phyloP scores from a whole-genome alignment of 2,113 vertebrate species.

The Nicator chloris region DNA sequence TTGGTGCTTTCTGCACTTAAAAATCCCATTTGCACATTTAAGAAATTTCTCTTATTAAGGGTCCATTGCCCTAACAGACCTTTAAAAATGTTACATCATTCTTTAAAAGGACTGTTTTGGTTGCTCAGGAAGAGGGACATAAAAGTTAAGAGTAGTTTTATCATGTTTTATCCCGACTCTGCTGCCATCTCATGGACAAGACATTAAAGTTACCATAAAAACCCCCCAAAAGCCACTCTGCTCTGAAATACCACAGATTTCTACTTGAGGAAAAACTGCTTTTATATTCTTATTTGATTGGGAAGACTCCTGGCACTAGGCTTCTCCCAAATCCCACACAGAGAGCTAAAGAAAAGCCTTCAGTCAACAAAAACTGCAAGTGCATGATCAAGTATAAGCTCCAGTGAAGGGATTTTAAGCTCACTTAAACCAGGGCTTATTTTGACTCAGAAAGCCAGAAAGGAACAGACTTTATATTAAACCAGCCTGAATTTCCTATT shows the following conservation, averaged over 20 bases:
- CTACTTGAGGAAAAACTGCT: background rate
- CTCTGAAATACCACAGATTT: background rate
- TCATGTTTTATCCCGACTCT: background rate
- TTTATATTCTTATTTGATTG: background rate
- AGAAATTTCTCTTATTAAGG: background rate
- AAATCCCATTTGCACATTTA: background rate
- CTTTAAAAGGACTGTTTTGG: background rate
- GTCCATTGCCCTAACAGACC: background rate
- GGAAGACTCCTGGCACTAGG: background rate
- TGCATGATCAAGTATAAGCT: background rate
- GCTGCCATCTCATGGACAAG: constrained; percentile 65
- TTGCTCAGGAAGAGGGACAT: background rate
- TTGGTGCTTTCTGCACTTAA: background rate
- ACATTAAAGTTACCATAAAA: background rate
- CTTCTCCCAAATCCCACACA: background rate
- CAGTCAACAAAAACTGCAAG: constrained; percentile 32
- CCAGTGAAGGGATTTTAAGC: constrained; percentile 17
- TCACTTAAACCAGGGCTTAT: constrained; percentile 19
- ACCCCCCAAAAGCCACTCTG: background rate
- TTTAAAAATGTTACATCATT: background rate
- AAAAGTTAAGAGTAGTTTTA: background rate
- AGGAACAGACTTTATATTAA: background rate
- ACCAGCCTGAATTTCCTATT: background rate
- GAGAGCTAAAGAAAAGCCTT: constrained; percentile 18
- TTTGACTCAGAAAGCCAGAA: constrained; percentile 6